Base-by-base conservation (phyloP, 2,888 invertebrate genomes). In the Polymixis flavicincta region DNA sequence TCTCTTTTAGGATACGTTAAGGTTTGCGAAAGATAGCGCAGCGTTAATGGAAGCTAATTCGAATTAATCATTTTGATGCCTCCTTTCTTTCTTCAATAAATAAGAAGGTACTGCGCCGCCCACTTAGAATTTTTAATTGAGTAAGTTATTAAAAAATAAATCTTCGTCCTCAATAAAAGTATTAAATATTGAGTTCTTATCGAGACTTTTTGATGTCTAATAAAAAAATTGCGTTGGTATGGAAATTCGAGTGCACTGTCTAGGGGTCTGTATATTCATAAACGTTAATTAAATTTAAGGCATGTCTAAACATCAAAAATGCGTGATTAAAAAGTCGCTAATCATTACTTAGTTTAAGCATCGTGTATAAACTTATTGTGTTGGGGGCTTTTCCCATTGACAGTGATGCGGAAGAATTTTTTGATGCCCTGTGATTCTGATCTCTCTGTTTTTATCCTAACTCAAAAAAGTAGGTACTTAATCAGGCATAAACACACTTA, bases 181-280 rank as follows among this genome's bases (percentile, higher is more conserved):
- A 17, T 28, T 22, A n/a, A 76, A 74, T 54, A 11, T n/a, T 52
- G 19, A 22, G 42, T 50, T 52, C 9, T 13, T 59, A 17, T 14
- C n/a, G 4, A 37, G 60, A 37, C 0, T 32, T n/a, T 19, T n/a
- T 11, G 13, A 14, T 37, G 25, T 22, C 13, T 32, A 54, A 48
- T 74, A 55, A 63, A 73, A 50, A 37, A 4, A 19, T 55, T 13
- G 8, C 11, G 11, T 55, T 25, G 55, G 25, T 11, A 17, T 6
- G 67, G 42, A 76, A 77, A 79, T 82, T 73, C 28, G 42, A 57
- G 32, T 76, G 61, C 8, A 13, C 59, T 32, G 22, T 60, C 60
- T 32, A 37, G 37, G 37, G 37, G 32, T 32, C 2, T 4, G 2
- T 37, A 37, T 5, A 37, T 37, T 37, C 37, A 37, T 37, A 37